Evolutionary conservation across 2,797 vertebrate genomes (phyloP), one percentile per base, ranked within the genome.

Genomic region (Lutra lutra): DNA sequence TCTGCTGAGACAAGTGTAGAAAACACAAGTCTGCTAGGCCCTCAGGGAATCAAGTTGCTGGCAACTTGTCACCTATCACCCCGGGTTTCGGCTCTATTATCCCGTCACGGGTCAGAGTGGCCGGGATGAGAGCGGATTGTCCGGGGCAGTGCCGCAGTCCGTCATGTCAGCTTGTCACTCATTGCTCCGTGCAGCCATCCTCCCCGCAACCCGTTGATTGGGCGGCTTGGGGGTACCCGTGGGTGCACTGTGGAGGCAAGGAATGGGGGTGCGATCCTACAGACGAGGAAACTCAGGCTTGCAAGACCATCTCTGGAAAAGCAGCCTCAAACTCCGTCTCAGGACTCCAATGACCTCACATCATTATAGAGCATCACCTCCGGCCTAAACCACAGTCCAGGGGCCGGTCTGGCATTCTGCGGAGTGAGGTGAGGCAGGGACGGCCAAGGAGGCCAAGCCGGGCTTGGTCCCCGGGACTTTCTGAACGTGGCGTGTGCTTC

Each of bases 391-490:
- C 7, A 43, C 0, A 7, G 64, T 32, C 40, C 12, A 0, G 1
- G 46, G 4, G 5, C n/a, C 0, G 0, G 32, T 4, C 5, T 11
- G 35, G n/a, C 35, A 10, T 38, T 25, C 9, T 29, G 0, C 3
- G 78, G 3, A 5, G 23, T 15, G 18, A 17, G 75, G 25, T 11
- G 78, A 12, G 18, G 40, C 3, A 72, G 18, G 72, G 46, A 5
- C 35, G 46, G 38, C 38, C 32, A 3, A 72, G 64, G 72, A 80
- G 97, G 79, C 0, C 58, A 2, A 43, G 23, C 35, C 72, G 5
- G 62, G 97, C 89, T 94, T 90, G 2, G 18, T 68, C 94, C 83
- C 79, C 25, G 38, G 96, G 46, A 95, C 51, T 82, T 56, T 56
- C 43, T 7, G 38, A 46, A 11, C 0, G 9, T 2, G 40, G 48